Base-by-base conservation (phyloP, 2,113 vertebrate species). In the Daubentonia madagascariensis region DNA sequence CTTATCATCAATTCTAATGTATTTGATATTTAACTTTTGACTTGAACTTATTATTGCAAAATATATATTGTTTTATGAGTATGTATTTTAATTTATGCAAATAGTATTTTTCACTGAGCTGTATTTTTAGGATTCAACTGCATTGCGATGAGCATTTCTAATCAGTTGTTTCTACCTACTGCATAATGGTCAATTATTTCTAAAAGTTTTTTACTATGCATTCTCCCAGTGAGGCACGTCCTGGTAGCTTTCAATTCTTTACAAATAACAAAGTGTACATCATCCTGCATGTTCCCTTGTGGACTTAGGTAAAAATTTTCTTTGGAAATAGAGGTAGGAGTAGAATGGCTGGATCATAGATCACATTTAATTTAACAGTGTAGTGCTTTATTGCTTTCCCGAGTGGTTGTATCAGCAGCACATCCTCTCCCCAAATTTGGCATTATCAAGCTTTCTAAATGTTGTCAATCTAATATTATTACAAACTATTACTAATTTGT, bases 41-140 rank as follows among this genome's bases (percentile, higher is more conserved):
- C 50, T 48, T 50, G 30, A 97, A 72, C 1, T 59, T n/a, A 92
- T 32, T 61, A 96, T 30, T 87, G 57, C 25, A 81, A 92, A 94
- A 84, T 92, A 54, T 79, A 10, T n/a, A 85, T 57, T 57, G n/a
- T 73, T 84, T 95, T 73, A 89, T 61, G 50, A 93, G 40, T n/a
- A 93, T 30, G 65, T 37, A 48, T 59, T 97, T 63, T 59, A 76
- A 95, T 85, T 89, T 84, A 73, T 57, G 9, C 65, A 95, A 95
- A 85, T 72, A 8, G 25, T 8, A 85, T 80, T 95, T 96, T 86
- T 52, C 67, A 75, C 35, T 23, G 18, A 86, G 72, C 40, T 43
- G 35, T 75, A 85, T 54, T 93, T 89, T 90, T 85, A 85, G 50
- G 70, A 92, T 72, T 92, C 25, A 72, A 63, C 61, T 97, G 57